Evolutionary conservation across 1,140 invertebrate genomes (phyloP).

Genomic region (Gyrodactylus bullatarudis): DNA sequence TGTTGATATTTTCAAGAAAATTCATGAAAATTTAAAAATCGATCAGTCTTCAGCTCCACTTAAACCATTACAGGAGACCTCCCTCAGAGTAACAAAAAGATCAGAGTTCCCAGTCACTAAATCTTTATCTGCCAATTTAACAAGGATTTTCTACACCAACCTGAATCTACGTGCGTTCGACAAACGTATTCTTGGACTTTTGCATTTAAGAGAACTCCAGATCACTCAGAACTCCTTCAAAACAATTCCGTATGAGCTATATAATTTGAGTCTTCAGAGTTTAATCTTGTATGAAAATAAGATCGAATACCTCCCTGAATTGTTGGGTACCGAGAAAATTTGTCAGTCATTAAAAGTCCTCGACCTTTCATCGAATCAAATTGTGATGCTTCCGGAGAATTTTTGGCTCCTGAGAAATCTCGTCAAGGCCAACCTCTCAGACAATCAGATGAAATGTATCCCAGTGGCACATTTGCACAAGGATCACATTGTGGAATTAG

Average conservation of each 20-base stretch:
- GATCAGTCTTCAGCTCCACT: neutral
- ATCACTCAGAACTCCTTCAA: neutral
- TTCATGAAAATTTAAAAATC: neutral
- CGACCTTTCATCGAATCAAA: neutral
- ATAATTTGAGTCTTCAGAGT: neutral
- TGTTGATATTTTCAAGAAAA: neutral
- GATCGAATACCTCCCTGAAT: neutral
- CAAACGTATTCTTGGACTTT: neutral
- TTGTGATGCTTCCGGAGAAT: neutral
- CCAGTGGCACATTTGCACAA: neutral
- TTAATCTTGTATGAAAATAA: neutral
- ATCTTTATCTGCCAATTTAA: neutral
- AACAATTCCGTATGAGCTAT: neutral
- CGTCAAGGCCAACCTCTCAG: neutral
- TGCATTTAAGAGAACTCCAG: neutral
- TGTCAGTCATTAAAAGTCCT: neutral
- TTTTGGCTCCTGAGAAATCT: neutral
- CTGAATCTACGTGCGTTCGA: neutral
- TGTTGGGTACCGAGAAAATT: neutral
- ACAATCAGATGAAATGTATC: neutral
- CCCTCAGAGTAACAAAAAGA: neutral
- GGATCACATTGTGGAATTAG: neutral
- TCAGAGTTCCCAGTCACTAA: neutral
- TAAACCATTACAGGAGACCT: neutral
- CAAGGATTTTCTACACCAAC: neutral